phyloP scores from a whole-genome alignment of 35 echinoderm and acorn worm species.

The Heliocidaris erythrogramma region DNA sequence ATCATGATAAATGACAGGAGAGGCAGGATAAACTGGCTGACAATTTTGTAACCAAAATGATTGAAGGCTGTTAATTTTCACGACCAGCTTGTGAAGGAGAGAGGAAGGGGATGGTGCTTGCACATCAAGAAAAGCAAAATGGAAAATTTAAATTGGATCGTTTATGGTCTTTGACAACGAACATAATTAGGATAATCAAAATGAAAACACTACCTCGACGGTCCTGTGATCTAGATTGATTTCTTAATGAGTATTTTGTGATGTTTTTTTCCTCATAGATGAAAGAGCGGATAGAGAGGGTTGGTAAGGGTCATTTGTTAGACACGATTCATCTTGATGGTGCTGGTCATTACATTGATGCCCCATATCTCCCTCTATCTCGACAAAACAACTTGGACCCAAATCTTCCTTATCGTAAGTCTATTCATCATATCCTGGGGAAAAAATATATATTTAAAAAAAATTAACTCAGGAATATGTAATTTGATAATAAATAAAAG shows the following conservation, averaged over 20 bases:
- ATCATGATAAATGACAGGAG: no score
- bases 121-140: no score
- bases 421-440: not conserved
- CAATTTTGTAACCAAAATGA: no score
- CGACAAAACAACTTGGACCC: conserved; percentile 15
- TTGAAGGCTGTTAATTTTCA: no score
- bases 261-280: not conserved
- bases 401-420: conserved; percentile 14
- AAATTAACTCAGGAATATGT: no score
- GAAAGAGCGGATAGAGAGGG: conserved; percentile 26
- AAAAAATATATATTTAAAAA: not conserved
- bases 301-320: conserved; percentile 24
- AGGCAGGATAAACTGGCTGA: no score
- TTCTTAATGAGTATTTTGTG: not conserved
- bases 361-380: conserved; percentile 9
- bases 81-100: no score
- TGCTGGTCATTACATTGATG: conserved; percentile 34
- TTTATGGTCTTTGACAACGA: not conserved
- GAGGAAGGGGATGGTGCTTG: no score
- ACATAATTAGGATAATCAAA: no score
- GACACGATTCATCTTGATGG: conserved; percentile 16
- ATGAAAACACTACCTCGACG: not conserved
- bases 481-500: no score
- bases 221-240: not conserved
- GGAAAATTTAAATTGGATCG: not conserved